Evolutionary conservation across 2,113 vertebrate genomes (phyloP).

Genomic region (Lophotis ruficrista): DNA sequence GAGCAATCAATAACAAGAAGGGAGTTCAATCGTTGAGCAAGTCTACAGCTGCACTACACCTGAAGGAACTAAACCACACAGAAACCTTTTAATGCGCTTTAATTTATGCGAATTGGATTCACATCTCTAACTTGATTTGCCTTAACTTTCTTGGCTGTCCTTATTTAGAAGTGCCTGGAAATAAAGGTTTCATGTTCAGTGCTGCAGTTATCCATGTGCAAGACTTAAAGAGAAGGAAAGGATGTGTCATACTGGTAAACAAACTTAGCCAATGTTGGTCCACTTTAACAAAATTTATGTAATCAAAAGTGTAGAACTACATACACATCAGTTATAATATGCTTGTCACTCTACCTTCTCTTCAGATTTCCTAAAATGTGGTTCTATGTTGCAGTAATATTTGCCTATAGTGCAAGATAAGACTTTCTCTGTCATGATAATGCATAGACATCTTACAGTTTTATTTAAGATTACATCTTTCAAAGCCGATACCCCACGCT

Average conservation of each 20-base stretch:
- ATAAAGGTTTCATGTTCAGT: neutral
- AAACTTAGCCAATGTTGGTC: neutral
- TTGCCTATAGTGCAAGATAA: neutral
- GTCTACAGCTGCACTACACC: neutral
- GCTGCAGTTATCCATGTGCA: neutral
- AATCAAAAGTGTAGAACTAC: neutral
- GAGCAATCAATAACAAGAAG: neutral
- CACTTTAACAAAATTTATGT: conserved; percentile 44
- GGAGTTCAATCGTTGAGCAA: neutral
- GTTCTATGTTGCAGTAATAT: neutral
- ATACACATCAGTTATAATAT: conserved; percentile 32
- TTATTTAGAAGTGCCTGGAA: neutral
- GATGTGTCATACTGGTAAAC: neutral
- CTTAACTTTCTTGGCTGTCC: neutral
- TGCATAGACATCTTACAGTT: neutral
- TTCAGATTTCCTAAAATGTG: conserved; percentile 5
- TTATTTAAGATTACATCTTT: neutral
- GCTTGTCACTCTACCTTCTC: neutral
- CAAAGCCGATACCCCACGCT: neutral
- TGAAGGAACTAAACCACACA: neutral
- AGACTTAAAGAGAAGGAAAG: conserved; percentile 14
- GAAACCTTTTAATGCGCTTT: neutral
- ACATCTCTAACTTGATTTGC: neutral
- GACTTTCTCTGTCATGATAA: neutral
- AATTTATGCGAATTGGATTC: neutral